Conservation (phyloP, 2,113 vertebrate genomes). For the Stomatorhinus ivindoensis region DNA sequence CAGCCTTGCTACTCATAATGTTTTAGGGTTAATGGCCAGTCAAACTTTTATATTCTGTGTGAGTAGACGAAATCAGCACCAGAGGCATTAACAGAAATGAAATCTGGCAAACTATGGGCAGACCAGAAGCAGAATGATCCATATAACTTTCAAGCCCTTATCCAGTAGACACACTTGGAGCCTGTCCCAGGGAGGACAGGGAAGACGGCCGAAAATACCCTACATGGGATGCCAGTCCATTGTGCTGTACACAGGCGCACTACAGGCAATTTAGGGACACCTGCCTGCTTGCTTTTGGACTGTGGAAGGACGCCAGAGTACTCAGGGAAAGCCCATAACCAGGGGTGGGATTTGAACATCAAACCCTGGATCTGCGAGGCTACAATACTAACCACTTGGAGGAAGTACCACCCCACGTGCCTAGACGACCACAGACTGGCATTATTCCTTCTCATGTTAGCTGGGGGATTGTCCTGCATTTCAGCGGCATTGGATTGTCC, state of each 20-base stretch:
- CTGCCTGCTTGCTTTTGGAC: neutral
- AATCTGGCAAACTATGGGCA: neutral
- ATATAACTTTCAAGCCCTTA: neutral
- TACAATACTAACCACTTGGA: neutral
- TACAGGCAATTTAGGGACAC: neutral
- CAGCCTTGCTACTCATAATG: neutral
- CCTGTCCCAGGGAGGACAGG: neutral
- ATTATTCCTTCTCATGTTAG: neutral
- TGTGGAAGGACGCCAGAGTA: neutral
- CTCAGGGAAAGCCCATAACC: neutral
- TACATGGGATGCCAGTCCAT: neutral
- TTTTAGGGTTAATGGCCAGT: neutral
- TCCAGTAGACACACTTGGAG: neutral
- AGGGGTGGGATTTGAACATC: neutral
- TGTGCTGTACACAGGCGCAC: neutral
- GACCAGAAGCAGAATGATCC: neutral
- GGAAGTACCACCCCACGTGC: neutral
- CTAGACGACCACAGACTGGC: neutral
- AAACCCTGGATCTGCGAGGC: neutral
- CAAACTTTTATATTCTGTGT: neutral
- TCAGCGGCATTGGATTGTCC: neutral
- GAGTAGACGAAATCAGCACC: neutral
- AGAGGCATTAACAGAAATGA: neutral
- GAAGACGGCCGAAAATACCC: neutral
- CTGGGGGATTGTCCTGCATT: neutral